Base-by-base conservation (phyloP, 2,888 invertebrate species). In the Latheticus oryzae region DNA sequence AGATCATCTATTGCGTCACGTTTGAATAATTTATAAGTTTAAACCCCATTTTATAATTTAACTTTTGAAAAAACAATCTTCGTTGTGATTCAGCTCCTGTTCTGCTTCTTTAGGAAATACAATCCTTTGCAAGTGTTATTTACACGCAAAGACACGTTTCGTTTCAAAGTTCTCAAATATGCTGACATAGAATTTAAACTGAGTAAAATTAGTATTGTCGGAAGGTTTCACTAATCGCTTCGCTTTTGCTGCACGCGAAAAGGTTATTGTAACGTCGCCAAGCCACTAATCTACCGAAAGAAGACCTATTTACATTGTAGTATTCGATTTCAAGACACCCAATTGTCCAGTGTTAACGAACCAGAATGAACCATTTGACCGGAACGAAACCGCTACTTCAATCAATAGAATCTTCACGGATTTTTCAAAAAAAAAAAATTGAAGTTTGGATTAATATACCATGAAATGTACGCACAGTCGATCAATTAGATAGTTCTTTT, bases 311-410 rank as follows among this genome's bases (percentile, higher is more conserved):
- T 47, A 30, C 30, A 47, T 32, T 13, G 11, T 23, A 5, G 13
- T 32, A 45, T 32, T 16, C 3, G 17, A 50, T 50, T 50, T 50
- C 50, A 9, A 35, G 9, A 23, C 26, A 42, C 21, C 33, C 16
- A 45, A 32, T 28, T 32, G 30, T 48, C 9, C 15, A 35, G 35
- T 38, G 50, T 50, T 50, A 50, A 37, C 19, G 38, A 50, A 50
- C 48, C 48, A 17, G 21, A 47, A 33, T 47, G 47, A 19, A 24
- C 23, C 48, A 15, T 48, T 35, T 35, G 48, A 48, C 48, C 48
- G 48, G 48, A 48, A 48, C 35, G 24, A 21, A 24, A 48, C 35
- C 48, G 48, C 48, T 48, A 35, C 23, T 45, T 45, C 32, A 13
- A 30, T 45, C 45, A 45, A 45, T 45, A 28, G 16, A 3, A 7